Evolutionary conservation across 2,888 invertebrate genomes (phyloP).

Genomic region (Dioctria linearis): DNA sequence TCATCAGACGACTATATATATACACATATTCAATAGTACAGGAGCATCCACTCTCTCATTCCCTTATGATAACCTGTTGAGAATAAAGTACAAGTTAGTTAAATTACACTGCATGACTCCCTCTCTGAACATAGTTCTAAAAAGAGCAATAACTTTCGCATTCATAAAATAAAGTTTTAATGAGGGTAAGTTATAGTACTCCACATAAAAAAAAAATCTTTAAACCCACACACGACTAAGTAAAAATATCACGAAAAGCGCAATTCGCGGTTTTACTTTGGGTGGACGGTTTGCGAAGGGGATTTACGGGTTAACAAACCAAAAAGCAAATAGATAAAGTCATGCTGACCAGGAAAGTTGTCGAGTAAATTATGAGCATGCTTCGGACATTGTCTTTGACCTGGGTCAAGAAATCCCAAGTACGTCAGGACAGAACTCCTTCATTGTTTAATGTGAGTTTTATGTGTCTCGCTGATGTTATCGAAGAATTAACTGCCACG

Average conservation of each 20-base stretch:
- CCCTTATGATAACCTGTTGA: no score
- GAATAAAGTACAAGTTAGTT: no score
- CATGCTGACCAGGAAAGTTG: conserved; percentile 47
- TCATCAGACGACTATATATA: no score
- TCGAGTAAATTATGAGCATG: conserved; percentile 55
- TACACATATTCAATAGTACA: no score
- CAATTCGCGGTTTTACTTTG: conserved; percentile 22
- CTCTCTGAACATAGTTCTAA: no score
- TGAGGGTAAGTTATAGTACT: no score
- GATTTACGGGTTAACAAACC: conserved; percentile 31
- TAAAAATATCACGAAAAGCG: conserved; percentile 43
- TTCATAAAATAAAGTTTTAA: no score
- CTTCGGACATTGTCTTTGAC: conserved; percentile 55
- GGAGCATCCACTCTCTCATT: no score
- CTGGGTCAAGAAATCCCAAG: conserved; percentile 56
- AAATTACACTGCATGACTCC: no score
- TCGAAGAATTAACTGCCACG: conserved; percentile 57
- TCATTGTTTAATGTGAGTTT: conserved; percentile 58
- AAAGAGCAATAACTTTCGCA: no score
- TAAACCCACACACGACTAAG: background rate
- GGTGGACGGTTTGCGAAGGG: no score
- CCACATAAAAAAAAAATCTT: background rate
- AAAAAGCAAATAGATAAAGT: conserved; percentile 14
- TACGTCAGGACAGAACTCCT: conserved; percentile 51
- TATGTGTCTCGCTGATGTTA: conserved; percentile 58